These are phyloP conservation scores for Agrilus cyanescens DNA, from an alignment of 2,888 invertebrate genomes.

Conservation along the genomic window DNA sequence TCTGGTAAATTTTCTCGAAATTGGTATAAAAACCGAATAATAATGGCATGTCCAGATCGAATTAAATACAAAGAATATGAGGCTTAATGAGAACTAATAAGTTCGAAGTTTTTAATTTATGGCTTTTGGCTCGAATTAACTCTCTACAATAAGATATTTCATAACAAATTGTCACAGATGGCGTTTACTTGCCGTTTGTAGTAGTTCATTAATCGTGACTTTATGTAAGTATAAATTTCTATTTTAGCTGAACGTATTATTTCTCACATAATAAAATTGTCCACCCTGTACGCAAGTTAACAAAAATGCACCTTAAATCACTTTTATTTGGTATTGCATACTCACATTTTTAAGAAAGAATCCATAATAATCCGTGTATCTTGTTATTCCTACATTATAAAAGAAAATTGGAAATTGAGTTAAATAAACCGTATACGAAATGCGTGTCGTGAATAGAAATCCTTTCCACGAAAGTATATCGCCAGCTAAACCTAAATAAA, in stretches of 20 bases:
- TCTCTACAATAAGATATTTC: no score
- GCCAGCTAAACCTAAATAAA: slow-evolving; percentile 41
- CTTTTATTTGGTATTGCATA: slow-evolving; percentile 8
- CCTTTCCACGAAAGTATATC: slow-evolving; percentile 45
- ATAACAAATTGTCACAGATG: no score
- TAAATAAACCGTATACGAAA: slow-evolving; percentile 59
- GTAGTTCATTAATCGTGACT: no score
- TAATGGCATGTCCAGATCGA: no score
- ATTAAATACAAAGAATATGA: no score
- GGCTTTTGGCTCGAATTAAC: no score
- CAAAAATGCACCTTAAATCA: no score
- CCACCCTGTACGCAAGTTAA: not conserved
- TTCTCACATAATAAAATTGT: not conserved
- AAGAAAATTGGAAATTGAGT: slow-evolving; percentile 63
- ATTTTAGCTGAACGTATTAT: not conserved
- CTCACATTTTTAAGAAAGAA: slow-evolving; percentile 46
- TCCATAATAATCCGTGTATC: slow-evolving; percentile 44
- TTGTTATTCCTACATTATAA: slow-evolving; percentile 51
- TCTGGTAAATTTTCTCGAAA: no score
- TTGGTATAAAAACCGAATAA: no score
- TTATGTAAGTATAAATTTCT: slow-evolving; percentile 4
- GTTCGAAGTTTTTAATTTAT: no score
- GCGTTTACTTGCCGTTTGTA: no score
- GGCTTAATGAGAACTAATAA: no score
- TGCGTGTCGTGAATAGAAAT: slow-evolving; percentile 51